These are phyloP conservation scores for Parthenolecanium corni DNA, from an alignment of 2,888 invertebrate genomes.

Conservation along the genomic window DNA sequence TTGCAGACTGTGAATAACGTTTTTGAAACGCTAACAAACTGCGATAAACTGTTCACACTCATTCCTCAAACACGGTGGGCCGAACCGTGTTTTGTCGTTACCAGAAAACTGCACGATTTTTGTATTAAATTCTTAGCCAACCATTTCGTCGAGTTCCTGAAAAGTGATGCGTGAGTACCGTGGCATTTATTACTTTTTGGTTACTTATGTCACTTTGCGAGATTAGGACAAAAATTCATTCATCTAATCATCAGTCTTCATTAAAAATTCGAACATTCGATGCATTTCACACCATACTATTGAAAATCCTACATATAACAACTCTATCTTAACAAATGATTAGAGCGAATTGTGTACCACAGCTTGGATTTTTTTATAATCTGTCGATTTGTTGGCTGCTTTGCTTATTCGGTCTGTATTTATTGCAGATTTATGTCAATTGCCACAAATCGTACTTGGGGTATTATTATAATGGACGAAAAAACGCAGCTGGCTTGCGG, in stretches of 20 bases:
- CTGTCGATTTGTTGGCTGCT: too few species aligned
- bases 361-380: too few species aligned
- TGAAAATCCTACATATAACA: too few species aligned
- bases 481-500: conserved; percentile 67
- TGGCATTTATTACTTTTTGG: not conserved
- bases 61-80: conserved; percentile 75
- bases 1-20: conserved; percentile 62
- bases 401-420: too few species aligned
- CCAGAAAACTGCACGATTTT: conserved; percentile 66
- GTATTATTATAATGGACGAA: conserved; percentile 63
- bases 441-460: conserved; percentile 41
- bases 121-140: conserved; percentile 67
- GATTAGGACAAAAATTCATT: too few species aligned
- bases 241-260: too few species aligned
- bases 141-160: conserved; percentile 63
- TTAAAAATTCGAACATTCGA: too few species aligned
- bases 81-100: conserved; percentile 62
- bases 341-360: too few species aligned
- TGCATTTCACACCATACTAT: too few species aligned
- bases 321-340: too few species aligned
- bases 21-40: conserved; percentile 69
- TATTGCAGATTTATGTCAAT: conserved; percentile 7
- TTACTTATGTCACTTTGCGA: not conserved
- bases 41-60: conserved; percentile 65
- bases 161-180: conserved; percentile 43